Conservation (phyloP, 1,140 invertebrate genomes). For the Drosophila ananassae region DNA sequence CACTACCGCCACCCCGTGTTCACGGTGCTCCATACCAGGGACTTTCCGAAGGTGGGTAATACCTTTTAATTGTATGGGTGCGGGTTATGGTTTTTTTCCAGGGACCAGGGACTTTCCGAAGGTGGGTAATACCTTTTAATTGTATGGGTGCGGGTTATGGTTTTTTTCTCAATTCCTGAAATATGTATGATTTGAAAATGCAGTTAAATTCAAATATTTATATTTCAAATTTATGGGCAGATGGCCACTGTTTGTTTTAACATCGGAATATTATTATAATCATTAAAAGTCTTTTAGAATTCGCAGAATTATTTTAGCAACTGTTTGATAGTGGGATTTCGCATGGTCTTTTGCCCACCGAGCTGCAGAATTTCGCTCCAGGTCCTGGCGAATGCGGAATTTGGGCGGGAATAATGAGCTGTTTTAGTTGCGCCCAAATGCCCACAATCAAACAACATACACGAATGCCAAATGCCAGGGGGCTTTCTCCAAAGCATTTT, state of each 20-base stretch:
- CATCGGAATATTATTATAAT: conserved; percentile 26
- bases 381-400: conserved; percentile 13
- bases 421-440: conserved; percentile 36
- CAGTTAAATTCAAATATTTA: background rate
- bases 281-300: conserved; percentile 5
- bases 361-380: conserved; percentile 6
- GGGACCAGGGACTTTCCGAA: background rate
- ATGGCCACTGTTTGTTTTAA: conserved; percentile 16
- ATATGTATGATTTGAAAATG: background rate
- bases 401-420: conserved; percentile 37
- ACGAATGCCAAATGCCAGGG: conserved; percentile 14
- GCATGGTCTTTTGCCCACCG: conserved; percentile 4
- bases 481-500: conserved; percentile 36
- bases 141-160: background rate
- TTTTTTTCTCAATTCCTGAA: too few relatives aligned
- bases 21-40: conserved; percentile 1
- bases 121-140: conserved; percentile 37
- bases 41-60: conserved; percentile 28
- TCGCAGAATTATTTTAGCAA: conserved; percentile 21
- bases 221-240: background rate
- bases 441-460: conserved; percentile 37
- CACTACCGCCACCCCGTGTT: conserved; percentile 39
- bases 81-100: too few relatives aligned
- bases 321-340: conserved; percentile 1
- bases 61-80: conserved; percentile 16